These are phyloP conservation scores for Stenolophus ochropezus DNA, from an alignment of 2,888 invertebrate species.

Conservation along the genomic window DNA sequence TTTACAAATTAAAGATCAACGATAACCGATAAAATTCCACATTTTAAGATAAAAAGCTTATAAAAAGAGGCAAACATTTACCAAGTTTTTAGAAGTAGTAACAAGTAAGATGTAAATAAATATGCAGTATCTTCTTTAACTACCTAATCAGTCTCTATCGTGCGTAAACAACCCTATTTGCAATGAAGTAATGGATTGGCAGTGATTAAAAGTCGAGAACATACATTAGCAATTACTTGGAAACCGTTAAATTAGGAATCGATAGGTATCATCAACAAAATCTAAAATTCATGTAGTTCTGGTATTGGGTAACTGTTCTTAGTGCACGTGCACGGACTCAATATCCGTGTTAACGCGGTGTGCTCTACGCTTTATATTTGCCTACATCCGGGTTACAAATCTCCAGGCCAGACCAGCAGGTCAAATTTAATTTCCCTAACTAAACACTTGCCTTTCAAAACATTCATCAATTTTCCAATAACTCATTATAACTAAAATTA, in stretches of 20 bases:
- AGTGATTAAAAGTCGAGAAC: background rate
- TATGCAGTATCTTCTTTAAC: no score
- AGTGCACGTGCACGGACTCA: conserved; percentile 29
- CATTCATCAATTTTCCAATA: background rate
- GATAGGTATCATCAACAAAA: conserved; percentile 30
- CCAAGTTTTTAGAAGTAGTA: background rate
- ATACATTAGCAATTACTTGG: conserved; percentile 6
- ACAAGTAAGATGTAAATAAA: background rate
- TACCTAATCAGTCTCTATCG: no score
- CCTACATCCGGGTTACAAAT: conserved; percentile 30
- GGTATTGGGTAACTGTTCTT: conserved; percentile 2
- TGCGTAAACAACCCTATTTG: background rate
- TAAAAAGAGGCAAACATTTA: background rate
- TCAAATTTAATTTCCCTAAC: conserved; percentile 2
- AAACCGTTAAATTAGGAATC: conserved; percentile 32
- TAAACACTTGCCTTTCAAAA: conserved; percentile 1
- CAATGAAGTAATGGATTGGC: background rate
- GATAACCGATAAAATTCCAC: background rate
- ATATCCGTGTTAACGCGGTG: conserved; percentile 26
- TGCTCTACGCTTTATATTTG: conserved; percentile 27
- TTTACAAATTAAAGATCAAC: background rate
- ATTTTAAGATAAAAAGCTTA: background rate
- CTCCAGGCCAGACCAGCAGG: background rate
- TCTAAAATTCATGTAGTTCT: conserved; percentile 39
- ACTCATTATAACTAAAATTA: no score